Percentiles rank a stretch among this genome's conserved stretches.
These are phyloP conservation scores for Cephalotes varians DNA, from an alignment of 2,888 invertebrate species.

Conservation along the genomic window DNA sequence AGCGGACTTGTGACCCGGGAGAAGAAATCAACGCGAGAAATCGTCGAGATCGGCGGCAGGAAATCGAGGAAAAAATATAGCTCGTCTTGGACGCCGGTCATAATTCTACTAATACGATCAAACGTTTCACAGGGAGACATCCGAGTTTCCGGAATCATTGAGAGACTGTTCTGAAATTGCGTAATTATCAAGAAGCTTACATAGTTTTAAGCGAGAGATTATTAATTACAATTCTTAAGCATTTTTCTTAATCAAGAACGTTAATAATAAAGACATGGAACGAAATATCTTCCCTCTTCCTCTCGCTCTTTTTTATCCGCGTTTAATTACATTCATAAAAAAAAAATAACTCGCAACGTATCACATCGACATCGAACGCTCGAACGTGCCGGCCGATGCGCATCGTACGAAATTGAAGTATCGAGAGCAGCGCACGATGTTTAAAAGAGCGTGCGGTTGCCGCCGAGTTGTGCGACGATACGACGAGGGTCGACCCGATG, in stretches of 20 bases:
- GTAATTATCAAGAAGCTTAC: background rate
- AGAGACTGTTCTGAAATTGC: background rate
- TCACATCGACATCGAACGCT: background rate
- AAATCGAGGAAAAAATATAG: slow-evolving; percentile 43
- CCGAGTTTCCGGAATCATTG: background rate
- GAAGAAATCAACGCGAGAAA: slow-evolving; percentile 50
- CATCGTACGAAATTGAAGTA: slow-evolving; percentile 25
- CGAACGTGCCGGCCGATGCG: slow-evolving; percentile 18
- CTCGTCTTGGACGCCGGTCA: background rate
- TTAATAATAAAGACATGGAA: background rate
- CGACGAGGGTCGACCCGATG: slow-evolving; percentile 18
- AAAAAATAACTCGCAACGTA: slow-evolving; percentile 4
- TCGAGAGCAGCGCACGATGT: slow-evolving; percentile 1
- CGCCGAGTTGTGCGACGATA: slow-evolving; percentile 13
- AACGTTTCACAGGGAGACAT: background rate
- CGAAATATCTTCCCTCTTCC: background rate
- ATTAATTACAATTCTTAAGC: background rate
- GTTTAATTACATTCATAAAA: background rate
- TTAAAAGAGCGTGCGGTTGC: background rate
- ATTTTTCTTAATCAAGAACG: background rate
- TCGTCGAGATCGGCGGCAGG: slow-evolving; percentile 40
- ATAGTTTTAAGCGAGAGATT: background rate
- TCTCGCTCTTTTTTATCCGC: background rate
- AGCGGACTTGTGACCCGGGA: slow-evolving; percentile 13
- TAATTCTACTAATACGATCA: slow-evolving; percentile 21